Evolutionary conservation across 2,888 invertebrate genomes (phyloP).

Genomic region (Lepidochrysops patricia): DNA sequence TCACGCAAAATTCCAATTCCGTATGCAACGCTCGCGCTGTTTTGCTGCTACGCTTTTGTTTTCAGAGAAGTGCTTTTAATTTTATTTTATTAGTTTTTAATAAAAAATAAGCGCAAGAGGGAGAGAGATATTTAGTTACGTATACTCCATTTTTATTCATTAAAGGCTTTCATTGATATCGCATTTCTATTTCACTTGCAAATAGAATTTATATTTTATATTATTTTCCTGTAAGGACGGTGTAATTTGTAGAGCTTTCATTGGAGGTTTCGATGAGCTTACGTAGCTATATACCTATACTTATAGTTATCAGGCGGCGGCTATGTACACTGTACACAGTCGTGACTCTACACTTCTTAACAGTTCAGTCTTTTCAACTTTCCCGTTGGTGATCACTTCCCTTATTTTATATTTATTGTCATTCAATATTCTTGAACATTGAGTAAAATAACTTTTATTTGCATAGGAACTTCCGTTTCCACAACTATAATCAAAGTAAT

Average conservation of each 20-base stretch:
- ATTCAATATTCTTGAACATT: neutral
- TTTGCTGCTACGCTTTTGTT: neutral
- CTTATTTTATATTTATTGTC: neutral
- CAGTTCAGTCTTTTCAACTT: neutral
- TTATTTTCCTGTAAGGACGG: neutral
- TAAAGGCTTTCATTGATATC: neutral
- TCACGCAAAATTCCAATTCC: neutral
- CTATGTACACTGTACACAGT: neutral
- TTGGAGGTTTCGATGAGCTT: neutral
- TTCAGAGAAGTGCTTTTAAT: neutral
- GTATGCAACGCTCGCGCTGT: neutral
- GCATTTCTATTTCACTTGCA: neutral
- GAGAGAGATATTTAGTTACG: neutral
- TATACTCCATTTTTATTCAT: neutral
- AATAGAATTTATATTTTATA: neutral
- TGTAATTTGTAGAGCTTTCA: neutral
- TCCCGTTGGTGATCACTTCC: neutral
- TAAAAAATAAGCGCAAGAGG: neutral
- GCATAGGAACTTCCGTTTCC: constrained; percentile 2
- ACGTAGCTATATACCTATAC: neutral
- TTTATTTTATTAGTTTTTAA: neutral
- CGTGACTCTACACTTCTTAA: neutral
- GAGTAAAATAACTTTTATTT: neutral
- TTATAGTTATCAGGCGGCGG: neutral
- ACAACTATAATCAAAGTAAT: constrained; percentile 1